A percentile compares a stretch with the other conserved stretches of the same genome.
These are phyloP conservation scores for Exocentrus adspersus DNA, from an alignment of 2,888 invertebrate genomes.

Conservation along the genomic window DNA sequence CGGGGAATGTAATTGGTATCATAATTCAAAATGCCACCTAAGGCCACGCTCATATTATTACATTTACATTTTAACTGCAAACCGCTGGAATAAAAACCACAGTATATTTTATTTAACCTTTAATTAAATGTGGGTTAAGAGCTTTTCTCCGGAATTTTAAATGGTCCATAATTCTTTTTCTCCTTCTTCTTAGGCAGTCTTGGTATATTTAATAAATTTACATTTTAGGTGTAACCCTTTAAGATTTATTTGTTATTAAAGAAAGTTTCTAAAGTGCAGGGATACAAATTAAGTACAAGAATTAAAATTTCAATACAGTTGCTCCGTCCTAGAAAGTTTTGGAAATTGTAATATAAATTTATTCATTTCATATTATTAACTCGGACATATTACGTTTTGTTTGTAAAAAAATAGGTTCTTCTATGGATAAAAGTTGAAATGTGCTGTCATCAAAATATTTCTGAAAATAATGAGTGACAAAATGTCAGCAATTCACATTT, in stretches of 20 bases:
- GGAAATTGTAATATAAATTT: too few species aligned
- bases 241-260: conserved; percentile 24
- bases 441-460: too few species aligned
- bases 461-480: too few species aligned
- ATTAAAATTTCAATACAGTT: not conserved
- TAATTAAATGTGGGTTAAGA: conserved; percentile 51
- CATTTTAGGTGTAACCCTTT: conserved; percentile 31
- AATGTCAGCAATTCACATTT: too few species aligned
- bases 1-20: conserved; percentile 47
- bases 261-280: not conserved
- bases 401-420: too few species aligned
- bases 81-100: conserved; percentile 48
- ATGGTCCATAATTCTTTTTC: conserved; percentile 33
- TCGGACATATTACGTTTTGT: too few species aligned
- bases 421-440: too few species aligned
- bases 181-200: conserved; percentile 24
- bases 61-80: conserved; percentile 55
- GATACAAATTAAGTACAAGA: not conserved
- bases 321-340: too few species aligned
- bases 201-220: conserved; percentile 28
- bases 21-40: conserved; percentile 42
- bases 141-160: conserved; percentile 31
- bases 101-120: conserved; percentile 53
- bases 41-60: conserved; percentile 50
- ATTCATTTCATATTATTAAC: too few species aligned